These are phyloP conservation scores for Sarcoramphus papa DNA, from an alignment of 2,797 vertebrate species.

Conservation along the genomic window DNA sequence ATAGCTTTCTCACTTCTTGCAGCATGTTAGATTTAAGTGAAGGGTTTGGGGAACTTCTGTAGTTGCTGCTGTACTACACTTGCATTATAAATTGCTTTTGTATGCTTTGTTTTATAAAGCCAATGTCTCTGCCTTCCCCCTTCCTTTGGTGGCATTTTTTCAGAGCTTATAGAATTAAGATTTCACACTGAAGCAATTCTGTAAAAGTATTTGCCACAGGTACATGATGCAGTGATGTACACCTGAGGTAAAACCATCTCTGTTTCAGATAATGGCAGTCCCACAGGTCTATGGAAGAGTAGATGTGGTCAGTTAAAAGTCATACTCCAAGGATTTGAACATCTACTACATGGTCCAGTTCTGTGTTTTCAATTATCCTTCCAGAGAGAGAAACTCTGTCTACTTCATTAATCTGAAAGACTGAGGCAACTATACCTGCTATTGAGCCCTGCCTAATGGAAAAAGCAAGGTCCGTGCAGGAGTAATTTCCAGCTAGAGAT, in stretches of 20 bases:
- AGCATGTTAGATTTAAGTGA: not conserved
- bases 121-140: not conserved
- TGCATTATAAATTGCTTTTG: not conserved
- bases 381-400: not conserved
- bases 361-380: not conserved
- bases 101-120: not conserved
- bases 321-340: not conserved
- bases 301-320: not conserved
- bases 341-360: not conserved
- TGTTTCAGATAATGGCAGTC: not conserved
- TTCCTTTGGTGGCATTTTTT: not conserved
- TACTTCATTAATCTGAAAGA: not conserved
- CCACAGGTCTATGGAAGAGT: not conserved
- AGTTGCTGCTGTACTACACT: not conserved
- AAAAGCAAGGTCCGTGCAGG: not conserved
- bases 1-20: not conserved
- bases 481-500: not conserved
- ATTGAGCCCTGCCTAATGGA: not conserved
- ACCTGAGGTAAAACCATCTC: not conserved
- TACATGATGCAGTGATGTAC: not conserved
- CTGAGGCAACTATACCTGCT: not conserved
- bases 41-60: not conserved
- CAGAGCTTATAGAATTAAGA: not conserved
- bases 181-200: not conserved
- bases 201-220: not conserved